phyloP scores from a whole-genome alignment of 2,113 vertebrate genomes.

The Leuciscus idus region DNA sequence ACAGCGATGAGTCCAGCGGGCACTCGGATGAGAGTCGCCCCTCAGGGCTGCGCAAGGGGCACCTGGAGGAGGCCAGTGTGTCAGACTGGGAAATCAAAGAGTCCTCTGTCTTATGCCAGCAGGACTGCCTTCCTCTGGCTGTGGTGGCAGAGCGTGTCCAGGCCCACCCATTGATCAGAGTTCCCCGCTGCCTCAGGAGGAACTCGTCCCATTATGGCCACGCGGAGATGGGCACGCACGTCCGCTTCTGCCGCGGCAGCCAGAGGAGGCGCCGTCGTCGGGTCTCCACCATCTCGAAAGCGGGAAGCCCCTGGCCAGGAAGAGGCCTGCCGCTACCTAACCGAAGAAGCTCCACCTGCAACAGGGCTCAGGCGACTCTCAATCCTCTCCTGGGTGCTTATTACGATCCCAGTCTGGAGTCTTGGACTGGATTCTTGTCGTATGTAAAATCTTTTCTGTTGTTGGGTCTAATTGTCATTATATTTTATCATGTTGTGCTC shows the following conservation, averaged over 20 bases:
- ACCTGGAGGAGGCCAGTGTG: slow-evolving; percentile 52
- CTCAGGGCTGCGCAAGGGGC: slow-evolving; percentile 45
- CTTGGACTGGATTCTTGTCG: slow-evolving; percentile 83
- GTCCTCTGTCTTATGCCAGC: slow-evolving; percentile 38
- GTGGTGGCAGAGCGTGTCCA: slow-evolving; percentile 15
- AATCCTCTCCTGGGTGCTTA: slow-evolving; percentile 54
- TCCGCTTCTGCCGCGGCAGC: slow-evolving; percentile 72
- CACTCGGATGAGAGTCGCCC: slow-evolving; percentile 64
- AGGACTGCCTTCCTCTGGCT: slow-evolving; percentile 17
- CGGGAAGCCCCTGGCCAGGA: slow-evolving; percentile 70
- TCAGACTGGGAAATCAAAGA: slow-evolving; percentile 56
- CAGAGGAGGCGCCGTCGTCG: slow-evolving; percentile 69
- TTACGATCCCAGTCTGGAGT: slow-evolving; percentile 66
- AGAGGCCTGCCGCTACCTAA: slow-evolving; percentile 51
- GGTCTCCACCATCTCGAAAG: slow-evolving; percentile 69
- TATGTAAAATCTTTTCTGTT: slow-evolving; percentile 75
- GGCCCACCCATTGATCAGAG: slow-evolving; percentile 65
- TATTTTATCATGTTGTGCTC: not conserved
- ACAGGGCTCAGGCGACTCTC: slow-evolving; percentile 61
- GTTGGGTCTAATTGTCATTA: slow-evolving; percentile 18
- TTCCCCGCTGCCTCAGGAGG: slow-evolving; percentile 79
- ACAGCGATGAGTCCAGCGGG: slow-evolving; percentile 46
- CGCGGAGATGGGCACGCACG: slow-evolving; percentile 55
- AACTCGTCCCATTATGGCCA: slow-evolving; percentile 76
- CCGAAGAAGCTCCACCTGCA: slow-evolving; percentile 59